Base-by-base conservation (phyloP, 1,140 invertebrate genomes). In the Zaprionus taronus region DNA sequence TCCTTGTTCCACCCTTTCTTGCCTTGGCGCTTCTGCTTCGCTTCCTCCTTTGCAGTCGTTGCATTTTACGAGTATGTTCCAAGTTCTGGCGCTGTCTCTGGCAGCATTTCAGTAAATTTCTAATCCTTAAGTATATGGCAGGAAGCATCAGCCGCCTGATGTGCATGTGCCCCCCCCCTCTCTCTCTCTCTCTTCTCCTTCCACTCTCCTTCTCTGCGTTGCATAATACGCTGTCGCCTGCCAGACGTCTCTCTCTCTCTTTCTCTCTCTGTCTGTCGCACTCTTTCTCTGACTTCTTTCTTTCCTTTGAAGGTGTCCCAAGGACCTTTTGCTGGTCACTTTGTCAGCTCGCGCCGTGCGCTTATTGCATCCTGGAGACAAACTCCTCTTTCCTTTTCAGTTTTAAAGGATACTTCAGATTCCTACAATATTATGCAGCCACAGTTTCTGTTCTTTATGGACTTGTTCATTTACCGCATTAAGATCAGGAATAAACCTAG, bases 81-180 rank as follows among this genome's bases (percentile, higher is more conserved):
- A 90, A 89, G 73, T 87, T 87, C 79, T 75, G 62, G 41, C 64
- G 51, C 62, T 75, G 41, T 31, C 28, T 57, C 63, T 34, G 47
- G 14, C 38, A 86, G 77, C 80, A 89, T 89, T 90, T 91, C 85
- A 90, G 81, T 90, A 90, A 90, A 90, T 90, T 90, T 90, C 85
- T 90, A 90, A 90, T 90, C 85, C 85, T 90, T 90, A 90, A 90
- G 85, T 90, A 90, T 89, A 90, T 90, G 85, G 79, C 84, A 84
- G 83, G 84, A 84, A 81, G 80, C 84, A 79, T 89, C 84, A 89
- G 78, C 67, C 62, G 71, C 55, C 73, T 74, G 80, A 87, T 55
- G 73, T 76, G 61, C 62, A 56, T 65, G 55, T 71, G 38, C 47
- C 49, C 47, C 41, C 41, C 26, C 17, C 20, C n/a, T 7, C 9